Base-by-base conservation (phyloP, 2,113 vertebrate species). In the Hipposideros armiger region DNA sequence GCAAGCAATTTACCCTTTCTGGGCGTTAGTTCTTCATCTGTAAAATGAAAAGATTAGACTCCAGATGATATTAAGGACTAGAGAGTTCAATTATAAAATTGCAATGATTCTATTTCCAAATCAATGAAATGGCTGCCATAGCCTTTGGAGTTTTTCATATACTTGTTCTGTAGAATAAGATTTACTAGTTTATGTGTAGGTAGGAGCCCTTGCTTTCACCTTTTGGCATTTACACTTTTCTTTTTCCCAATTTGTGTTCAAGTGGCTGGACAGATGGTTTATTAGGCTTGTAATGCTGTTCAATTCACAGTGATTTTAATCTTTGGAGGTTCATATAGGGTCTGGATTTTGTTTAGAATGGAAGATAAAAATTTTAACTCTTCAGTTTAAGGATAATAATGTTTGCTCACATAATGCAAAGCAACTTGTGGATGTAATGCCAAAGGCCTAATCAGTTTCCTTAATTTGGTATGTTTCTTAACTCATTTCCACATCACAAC, bases 181-280 rank as follows among this genome's bases (percentile, higher is more conserved):
- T 94, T 95, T 95, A 87, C 58, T 54, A 83, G 45, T 95, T 88
- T 96, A 54, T 69, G 30, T 67, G 90, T 81, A 90, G 70, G 94
- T 73, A 87, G 82, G 56, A 97, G 91, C 50, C 26, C 36, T 87
- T 30, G 83, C 69, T 96, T 94, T 93, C 69, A 56, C 69, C 50
- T 94, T 95, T 96, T 82, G 83, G 78, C 64, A 83, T 93, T 93
- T 94, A 83, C 16, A 91, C 42, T 95, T 97, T 87, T 88, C 60
- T 95, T 94, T 96, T 97, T 96, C 78, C 64, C 89, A 93, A 93
- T 96, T 97, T 97, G 95, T 94, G 82, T 95, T 93, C 96, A 91
- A 96, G 91, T 66, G 66, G 78, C 96, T 64, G 83, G 96, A 76
- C 95, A 97, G 96, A 96, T 96, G 95, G 95, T 94, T 96, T 96